Percentiles rank a stretch among this genome's conserved stretches.
Conservation (phyloP, 2,113 vertebrate species). For the Pristiophorus japonicus region DNA sequence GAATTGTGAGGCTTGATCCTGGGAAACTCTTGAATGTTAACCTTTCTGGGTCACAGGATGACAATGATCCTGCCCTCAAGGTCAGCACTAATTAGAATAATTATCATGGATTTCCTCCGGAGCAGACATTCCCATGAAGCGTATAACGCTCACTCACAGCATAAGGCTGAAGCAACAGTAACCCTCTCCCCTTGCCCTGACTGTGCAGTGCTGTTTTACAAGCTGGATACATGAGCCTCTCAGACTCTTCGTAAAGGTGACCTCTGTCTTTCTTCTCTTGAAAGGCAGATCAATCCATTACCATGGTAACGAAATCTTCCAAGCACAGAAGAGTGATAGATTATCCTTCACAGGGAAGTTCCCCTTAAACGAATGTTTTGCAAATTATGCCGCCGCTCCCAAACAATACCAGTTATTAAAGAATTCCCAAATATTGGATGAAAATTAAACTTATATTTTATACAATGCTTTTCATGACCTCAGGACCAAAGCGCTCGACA, state of each 20-base stretch:
- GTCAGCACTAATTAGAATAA: conserved; percentile 26
- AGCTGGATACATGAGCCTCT: background rate
- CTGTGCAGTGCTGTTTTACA: background rate
- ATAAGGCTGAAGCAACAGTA: background rate
- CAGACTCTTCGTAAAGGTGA: background rate
- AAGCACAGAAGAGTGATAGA: background rate
- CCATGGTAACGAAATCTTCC: conserved; percentile 4
- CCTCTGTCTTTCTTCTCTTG: background rate
- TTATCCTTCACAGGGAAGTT: background rate
- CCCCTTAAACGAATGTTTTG: background rate
- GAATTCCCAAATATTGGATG: background rate
- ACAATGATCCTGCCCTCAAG: conserved; percentile 22
- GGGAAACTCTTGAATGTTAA: background rate
- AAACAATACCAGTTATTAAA: background rate
- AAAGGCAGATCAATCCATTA: conserved; percentile 25
- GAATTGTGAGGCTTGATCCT: background rate
- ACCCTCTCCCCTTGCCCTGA: background rate
- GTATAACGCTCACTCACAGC: background rate
- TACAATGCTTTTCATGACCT: no score
- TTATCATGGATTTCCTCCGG: background rate
- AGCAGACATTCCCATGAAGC: conserved; percentile 13
- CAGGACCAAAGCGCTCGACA: no score
- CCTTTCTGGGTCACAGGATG: conserved; percentile 1
- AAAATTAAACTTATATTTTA: no score
- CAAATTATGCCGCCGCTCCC: background rate